Percentiles rank a stretch among this genome's conserved stretches.
Conservation (phyloP, 2,113 vertebrate species). For the Reinhardtius hippoglossoides region DNA sequence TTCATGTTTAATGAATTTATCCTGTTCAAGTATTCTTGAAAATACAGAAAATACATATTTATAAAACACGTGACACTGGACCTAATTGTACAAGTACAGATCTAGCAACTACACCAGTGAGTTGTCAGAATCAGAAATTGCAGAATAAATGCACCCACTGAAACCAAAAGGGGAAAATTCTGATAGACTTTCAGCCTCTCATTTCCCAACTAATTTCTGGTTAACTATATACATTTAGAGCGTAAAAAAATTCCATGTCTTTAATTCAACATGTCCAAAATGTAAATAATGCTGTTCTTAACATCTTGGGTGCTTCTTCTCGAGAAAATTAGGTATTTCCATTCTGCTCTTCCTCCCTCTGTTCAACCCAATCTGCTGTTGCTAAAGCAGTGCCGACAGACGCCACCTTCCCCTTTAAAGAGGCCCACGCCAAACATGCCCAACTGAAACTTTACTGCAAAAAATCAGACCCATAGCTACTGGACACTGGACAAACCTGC, state of each 20-base stretch:
- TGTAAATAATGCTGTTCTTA: constrained; percentile 37
- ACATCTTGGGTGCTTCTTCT: constrained; percentile 21
- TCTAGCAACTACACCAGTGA: constrained; percentile 66
- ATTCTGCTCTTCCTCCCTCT: constrained; percentile 18
- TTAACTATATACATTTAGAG: constrained; percentile 57
- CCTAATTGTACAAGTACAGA: constrained; percentile 73
- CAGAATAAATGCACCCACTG: constrained; percentile 57
- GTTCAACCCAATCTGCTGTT: constrained; percentile 37
- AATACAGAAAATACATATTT: constrained; percentile 76
- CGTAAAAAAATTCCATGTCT: constrained; percentile 5
- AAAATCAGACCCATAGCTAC: constrained; percentile 15
- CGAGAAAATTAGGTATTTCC: neutral
- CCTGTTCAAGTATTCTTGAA: constrained; percentile 85
- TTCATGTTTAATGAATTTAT: constrained; percentile 82
- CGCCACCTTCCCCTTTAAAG: neutral
- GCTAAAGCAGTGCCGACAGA: constrained; percentile 29
- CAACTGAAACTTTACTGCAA: constrained; percentile 11
- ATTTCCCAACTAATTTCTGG: constrained; percentile 28
- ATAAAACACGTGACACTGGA: constrained; percentile 71
- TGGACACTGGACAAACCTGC: constrained; percentile 14
- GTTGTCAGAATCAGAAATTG: constrained; percentile 47
- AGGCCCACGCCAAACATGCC: constrained; percentile 4
- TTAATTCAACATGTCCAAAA: constrained; percentile 24
- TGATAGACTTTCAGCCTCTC: constrained; percentile 41
- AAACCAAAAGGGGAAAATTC: constrained; percentile 43